Base-by-base conservation (phyloP, 1,140 invertebrate genomes). In the Thereuonema tuberculata region DNA sequence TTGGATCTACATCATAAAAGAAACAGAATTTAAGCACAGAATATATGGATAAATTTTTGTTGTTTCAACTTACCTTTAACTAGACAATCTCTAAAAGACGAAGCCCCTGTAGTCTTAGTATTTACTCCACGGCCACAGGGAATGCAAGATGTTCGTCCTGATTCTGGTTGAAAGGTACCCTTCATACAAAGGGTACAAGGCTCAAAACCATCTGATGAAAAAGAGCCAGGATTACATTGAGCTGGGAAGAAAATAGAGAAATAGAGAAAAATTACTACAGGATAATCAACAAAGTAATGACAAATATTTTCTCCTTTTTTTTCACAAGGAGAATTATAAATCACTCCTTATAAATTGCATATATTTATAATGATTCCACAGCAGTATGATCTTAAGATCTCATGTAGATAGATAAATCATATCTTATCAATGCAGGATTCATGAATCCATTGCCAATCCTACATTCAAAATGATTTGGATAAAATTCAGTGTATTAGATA, bases 151-250 rank as follows among this genome's bases (percentile, higher is more conserved):
- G 47, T 58, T 27, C 57, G 37, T 47, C 57, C 57, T 48, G 37
- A 2, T 27, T 58, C 43, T 21, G 57, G 24, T 24, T 58, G 57
- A 27, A 25, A 58, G 2, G n/a, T 58, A 2, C 57, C 57, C n/a
- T 24, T n/a, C 2, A 3, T 5, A 28, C 57, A 58, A 24, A 26
- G 27, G 5, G 14, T 26, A 24, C 57, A 58, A 12, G 57, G 57
- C 20, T 47, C 21, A 47, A 58, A 58, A 24, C 57, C 57, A 27
- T 58, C 57, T 3, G 21, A 3, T 25, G 57, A 58, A 27, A 12
- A 58, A 49, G 47, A 58, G n/a, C 57, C 57, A 2, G 43, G 57
- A 9, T 5, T 5, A 37, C 57, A 58, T 49, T 31, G 23, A 3
- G 2, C 55, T 43, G 9, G 3, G 26, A 55, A 28, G 27, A 28